Evolutionary conservation across 2,113 vertebrate genomes (phyloP).

Genomic region (Anguilla japonica): DNA sequence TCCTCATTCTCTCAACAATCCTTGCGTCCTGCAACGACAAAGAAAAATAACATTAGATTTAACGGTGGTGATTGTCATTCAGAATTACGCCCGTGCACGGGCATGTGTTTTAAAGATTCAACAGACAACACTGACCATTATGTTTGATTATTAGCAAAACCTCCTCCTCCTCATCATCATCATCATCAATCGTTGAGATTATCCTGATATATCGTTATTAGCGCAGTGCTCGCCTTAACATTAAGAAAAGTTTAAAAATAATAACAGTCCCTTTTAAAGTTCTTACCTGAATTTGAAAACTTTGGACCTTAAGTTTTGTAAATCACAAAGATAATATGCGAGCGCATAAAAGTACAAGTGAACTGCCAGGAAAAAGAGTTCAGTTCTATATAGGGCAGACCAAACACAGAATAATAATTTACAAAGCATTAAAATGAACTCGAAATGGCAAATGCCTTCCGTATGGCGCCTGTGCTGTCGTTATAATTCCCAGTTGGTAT

Average conservation of each 20-base stretch:
- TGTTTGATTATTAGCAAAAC: neutral
- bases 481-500: neutral
- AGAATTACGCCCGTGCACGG: neutral
- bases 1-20: constrained; percentile 84
- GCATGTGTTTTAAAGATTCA: no score
- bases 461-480: neutral
- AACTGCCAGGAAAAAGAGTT: constrained; percentile 23
- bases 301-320: constrained; percentile 9
- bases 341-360: constrained; percentile 11
- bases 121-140: neutral
- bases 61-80: neutral
- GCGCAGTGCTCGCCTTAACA: neutral
- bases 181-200: neutral
- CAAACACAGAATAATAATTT: neutral
- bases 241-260: neutral
- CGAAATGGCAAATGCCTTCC: neutral
- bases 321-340: neutral
- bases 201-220: neutral
- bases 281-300: constrained; percentile 32
- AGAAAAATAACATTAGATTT: neutral
- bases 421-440: neutral
- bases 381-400: neutral
- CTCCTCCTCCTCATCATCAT: neutral
- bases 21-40: constrained; percentile 39
- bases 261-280: neutral